phyloP scores from a whole-genome alignment of 2,113 vertebrate species.

The Hiodon tergisus region DNA sequence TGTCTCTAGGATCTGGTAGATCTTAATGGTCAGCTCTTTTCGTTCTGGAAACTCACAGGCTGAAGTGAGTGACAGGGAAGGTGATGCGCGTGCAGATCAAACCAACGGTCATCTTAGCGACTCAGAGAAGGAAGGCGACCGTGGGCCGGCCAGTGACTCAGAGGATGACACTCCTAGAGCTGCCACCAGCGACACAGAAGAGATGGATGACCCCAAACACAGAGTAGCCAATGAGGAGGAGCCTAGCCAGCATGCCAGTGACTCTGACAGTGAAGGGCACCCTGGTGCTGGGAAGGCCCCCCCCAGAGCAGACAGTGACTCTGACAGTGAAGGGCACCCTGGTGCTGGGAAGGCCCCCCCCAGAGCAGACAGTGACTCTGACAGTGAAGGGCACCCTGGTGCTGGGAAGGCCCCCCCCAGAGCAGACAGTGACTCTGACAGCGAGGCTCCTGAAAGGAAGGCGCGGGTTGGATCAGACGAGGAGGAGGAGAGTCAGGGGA shows the following conservation, averaged over 20 bases:
- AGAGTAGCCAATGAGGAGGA: conserved; percentile 45
- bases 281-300: background rate
- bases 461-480: conserved; percentile 64
- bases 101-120: conserved; percentile 51
- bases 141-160: conserved; percentile 35
- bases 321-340: no score
- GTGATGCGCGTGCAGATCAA: conserved; percentile 33
- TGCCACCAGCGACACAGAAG: conserved; percentile 48
- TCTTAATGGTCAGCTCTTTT: background rate
- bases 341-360: background rate
- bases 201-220: conserved; percentile 56
- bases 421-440: conserved; percentile 62
- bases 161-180: conserved; percentile 47
- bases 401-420: conserved; percentile 35
- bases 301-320: conserved; percentile 19
- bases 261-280: conserved; percentile 53
- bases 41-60: conserved; percentile 61
- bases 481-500: conserved; percentile 47
- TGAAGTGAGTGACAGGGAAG: conserved; percentile 77
- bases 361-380: conserved; percentile 12
- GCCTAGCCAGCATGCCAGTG: conserved; percentile 47
- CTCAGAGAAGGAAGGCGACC: conserved; percentile 44
- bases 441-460: conserved; percentile 51
- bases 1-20: background rate
- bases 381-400: no score